Evolutionary conservation across 2,113 vertebrate genomes (phyloP), one percentile per base, ranked within the genome.

Genomic region (Tupaia tana): DNA sequence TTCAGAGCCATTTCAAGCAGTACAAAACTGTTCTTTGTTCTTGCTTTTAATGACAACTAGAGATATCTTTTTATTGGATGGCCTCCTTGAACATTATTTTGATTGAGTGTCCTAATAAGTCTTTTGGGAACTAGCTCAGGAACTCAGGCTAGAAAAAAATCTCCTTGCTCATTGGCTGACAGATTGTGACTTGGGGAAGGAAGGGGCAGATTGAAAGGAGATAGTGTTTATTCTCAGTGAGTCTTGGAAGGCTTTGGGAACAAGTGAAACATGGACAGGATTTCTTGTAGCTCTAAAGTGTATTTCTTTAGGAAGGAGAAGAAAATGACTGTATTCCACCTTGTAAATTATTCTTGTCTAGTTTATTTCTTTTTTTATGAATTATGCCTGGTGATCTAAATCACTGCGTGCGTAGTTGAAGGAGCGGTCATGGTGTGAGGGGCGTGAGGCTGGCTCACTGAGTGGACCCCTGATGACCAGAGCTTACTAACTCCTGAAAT

Each of bases 41-140:
- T 95, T 83, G 74, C 83, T 93, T 82, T 94, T 92, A 71, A 78
- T 56, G 93, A 91, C 43, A 83, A 29, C 90, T 69, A 27, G 83
- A 91, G 70, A 58, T 93, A 80, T 91, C 93, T 97, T 98, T 96
- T 66, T 74, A 91, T 95, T 96, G 96, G 92, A 79, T 80, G 9
- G 31, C 94, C 71, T 95, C 86, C 89, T 97, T 63, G 54, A 97
- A 95, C 75, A 74, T 61, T 86, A 67, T 88, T 96, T 95, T 95
- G 91, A 96, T 80, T 85, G 61, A 9, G 34, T 95, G 52, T 91
- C 77, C 77, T 87, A 66, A 83, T 63, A 92, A 95, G 63, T 87
- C 83, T 93, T 91, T 58, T 22, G 83, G 90, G 86, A 97, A 83
- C 24, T 29, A 29, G 16, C 69, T 74, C 22, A 73, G 94, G 88